phyloP scores from a whole-genome alignment of 1,140 invertebrate species.

The Matsumurasca onukii region DNA sequence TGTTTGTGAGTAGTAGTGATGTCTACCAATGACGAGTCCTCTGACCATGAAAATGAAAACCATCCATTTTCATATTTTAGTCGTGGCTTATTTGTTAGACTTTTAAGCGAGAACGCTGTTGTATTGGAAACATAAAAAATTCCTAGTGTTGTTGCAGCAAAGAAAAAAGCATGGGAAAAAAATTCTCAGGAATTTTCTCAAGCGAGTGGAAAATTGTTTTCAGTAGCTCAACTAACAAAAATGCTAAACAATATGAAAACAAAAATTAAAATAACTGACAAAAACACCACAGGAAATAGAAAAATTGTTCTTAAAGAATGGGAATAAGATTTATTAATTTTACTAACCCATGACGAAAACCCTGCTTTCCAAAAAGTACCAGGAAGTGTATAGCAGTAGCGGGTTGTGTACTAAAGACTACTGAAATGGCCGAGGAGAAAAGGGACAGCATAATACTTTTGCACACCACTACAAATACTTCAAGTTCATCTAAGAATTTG shows the following conservation, averaged over 20 bases:
- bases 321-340: neutral
- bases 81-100: neutral
- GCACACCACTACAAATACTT: neutral
- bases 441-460: neutral
- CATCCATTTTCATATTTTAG: neutral
- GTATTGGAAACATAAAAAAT: neutral
- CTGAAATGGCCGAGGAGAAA: neutral
- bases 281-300: neutral
- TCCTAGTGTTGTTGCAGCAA: neutral
- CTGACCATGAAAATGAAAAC: constrained; percentile 1
- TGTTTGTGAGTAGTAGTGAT: no score
- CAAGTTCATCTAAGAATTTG: neutral
- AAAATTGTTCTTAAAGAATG: neutral
- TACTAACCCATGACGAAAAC: neutral
- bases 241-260: neutral
- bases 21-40: neutral
- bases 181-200: neutral
- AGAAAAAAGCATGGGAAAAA: neutral
- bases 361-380: neutral
- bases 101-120: neutral
- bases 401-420: neutral
- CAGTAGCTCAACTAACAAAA: neutral
- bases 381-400: neutral
- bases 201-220: neutral
- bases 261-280: neutral